A percentile compares a stretch with the other conserved stretches of the same genome.
Evolutionary conservation across 2,113 vertebrate species (phyloP).

Genomic region (Todiramphus chloris): DNA sequence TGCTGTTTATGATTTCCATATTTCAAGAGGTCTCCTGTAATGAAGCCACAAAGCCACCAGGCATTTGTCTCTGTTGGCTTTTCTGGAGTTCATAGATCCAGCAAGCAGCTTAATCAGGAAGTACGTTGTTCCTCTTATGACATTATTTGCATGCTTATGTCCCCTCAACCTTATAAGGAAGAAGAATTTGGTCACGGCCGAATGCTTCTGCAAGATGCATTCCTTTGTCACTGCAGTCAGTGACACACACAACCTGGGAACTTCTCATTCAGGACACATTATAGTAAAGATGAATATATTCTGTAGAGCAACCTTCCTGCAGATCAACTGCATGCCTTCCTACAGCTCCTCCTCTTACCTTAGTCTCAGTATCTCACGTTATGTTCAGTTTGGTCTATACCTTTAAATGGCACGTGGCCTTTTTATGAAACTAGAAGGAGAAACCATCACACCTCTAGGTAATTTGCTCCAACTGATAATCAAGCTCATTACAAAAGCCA

Average conservation of each 20-base stretch:
- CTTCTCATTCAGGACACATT: background rate
- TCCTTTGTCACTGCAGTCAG: background rate
- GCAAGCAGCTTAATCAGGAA: background rate
- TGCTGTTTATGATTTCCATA: constrained; percentile 32
- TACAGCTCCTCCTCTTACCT: background rate
- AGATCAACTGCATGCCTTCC: background rate
- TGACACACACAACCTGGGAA: background rate
- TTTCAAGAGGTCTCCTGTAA: constrained; percentile 46
- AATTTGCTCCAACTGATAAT: background rate
- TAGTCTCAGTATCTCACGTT: background rate
- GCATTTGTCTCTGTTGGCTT: background rate
- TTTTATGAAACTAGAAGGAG: background rate
- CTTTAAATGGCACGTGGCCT: background rate
- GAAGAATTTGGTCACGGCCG: constrained; percentile 26
- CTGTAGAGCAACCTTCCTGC: background rate
- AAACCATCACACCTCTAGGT: background rate
- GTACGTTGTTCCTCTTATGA: background rate
- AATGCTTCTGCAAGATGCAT: background rate
- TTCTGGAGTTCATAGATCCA: background rate
- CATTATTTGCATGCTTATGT: background rate
- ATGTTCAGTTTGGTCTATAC: background rate
- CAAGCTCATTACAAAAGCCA: background rate
- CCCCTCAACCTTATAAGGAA: constrained; percentile 35
- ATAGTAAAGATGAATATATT: background rate
- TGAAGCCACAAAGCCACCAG: constrained; percentile 41